Evolutionary conservation across 2,797 vertebrate species (phyloP), one percentile per base, ranked within the genome.

Genomic region (Gadopsis marmoratus): DNA sequence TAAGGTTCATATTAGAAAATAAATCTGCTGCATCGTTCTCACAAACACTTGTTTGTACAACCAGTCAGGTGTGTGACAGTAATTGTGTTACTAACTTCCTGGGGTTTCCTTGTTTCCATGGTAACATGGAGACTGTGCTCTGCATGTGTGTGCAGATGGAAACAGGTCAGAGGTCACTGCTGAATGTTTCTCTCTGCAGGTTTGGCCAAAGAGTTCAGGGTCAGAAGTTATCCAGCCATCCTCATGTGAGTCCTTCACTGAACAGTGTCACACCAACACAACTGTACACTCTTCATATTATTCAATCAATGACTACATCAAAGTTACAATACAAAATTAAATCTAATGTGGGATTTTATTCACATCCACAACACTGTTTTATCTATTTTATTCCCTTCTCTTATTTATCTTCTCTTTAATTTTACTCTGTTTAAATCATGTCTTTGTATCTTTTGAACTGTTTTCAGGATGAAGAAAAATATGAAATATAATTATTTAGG

Each of bases 171-270:
- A 74, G 2, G 12, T 67, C 33, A 56, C 41, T 6, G 41, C 4
- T 53, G n/a, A 33, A 33, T 59, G 17, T 17, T 29, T 67, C 11
- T 62, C 10, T 29, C 19, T 95, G 65, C 89, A 99, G 98, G 94
- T 92, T 89, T 97, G 90, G 95, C 96, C 71, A 96, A 96, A 87
- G 97, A 99, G 89, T 98, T 97, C 93, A 93, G 88, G 79, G 96
- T 99, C 87, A 94, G 93, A 91, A 95, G 94, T 82, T 98, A 98
- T 93, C 98, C 97, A 78, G 95, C 97, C 71, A 97, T 99, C 90
- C 94, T 97, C 72, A 94, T 99, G 98, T 99, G 94, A 97, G 97
- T 43, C 41, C 14, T 43, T 43, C 16, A 43, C 14, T 43, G 41
- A 16, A 43, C 5, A 4, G 1, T 14, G 4, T 43, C 13, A 43